These are phyloP conservation scores for Bombus vancouverensis DNA, from an alignment of 1,140 invertebrate species.

Conservation along the genomic window DNA sequence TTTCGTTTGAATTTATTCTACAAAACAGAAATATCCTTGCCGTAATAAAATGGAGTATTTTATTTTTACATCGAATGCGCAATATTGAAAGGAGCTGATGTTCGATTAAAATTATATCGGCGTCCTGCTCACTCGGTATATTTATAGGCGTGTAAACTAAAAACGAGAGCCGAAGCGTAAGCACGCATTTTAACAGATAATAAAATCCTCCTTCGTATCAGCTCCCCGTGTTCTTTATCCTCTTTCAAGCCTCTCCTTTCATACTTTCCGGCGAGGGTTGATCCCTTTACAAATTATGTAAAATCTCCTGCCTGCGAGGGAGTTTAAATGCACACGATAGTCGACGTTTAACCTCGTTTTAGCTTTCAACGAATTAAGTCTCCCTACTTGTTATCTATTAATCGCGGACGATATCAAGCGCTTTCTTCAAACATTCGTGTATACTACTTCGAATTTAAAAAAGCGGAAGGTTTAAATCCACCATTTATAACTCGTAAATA, in stretches of 20 bases:
- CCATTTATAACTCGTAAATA: not conserved
- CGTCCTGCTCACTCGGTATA: not conserved
- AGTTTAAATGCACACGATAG: constrained; percentile 33
- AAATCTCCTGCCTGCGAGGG: constrained; percentile 16
- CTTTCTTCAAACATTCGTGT: not conserved
- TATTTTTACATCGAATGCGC: not conserved
- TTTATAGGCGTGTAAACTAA: not conserved
- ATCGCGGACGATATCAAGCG: not conserved
- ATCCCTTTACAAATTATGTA: constrained; percentile 40
- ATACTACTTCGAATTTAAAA: too few species aligned
- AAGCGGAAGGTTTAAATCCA: not conserved
- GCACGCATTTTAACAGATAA: not conserved
- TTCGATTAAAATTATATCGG: not conserved
- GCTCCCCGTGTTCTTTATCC: not conserved
- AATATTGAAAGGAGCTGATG: not conserved
- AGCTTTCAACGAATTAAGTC: constrained; percentile 20
- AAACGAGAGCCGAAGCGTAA: not conserved
- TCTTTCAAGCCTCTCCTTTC: not conserved
- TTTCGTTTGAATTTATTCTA: not conserved
- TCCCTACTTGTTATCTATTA: constrained; percentile 12
- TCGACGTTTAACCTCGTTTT: constrained; percentile 35
- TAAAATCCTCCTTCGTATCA: constrained; percentile 29
- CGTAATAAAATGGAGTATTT: not conserved
- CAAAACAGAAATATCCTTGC: not conserved
- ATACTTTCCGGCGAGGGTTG: not conserved